A percentile compares a stretch with the other conserved stretches of the same genome.
Evolutionary conservation across 2,113 vertebrate genomes (phyloP).

Genomic region (Nesospiza acunhae): DNA sequence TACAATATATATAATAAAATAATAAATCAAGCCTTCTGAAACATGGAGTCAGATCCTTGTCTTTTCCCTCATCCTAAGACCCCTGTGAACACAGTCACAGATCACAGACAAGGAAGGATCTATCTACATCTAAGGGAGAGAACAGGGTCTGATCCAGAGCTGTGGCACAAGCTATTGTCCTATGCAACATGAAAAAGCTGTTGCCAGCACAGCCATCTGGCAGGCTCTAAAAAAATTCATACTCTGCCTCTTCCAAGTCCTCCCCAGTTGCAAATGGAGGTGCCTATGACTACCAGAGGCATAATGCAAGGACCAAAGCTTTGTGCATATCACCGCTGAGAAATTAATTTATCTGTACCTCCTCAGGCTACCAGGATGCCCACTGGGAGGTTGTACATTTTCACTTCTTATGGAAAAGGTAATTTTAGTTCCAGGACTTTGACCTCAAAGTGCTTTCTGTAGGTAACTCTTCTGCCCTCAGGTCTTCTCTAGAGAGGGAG

Average conservation of each 20-base stretch:
- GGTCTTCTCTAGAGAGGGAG: conserved; percentile 16
- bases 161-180: neutral
- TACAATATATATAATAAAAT: too few relatives aligned
- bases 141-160: neutral
- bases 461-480: conserved; percentile 35
- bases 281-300: neutral
- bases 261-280: neutral
- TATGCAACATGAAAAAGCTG: neutral
- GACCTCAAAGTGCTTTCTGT: conserved; percentile 40
- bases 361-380: conserved; percentile 3
- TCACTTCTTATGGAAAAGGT: conserved; percentile 31
- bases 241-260: neutral
- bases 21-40: too few relatives aligned
- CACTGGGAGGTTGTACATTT: neutral
- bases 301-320: neutral
- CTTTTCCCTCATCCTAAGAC: too few relatives aligned
- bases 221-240: neutral
- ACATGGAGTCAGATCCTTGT: too few relatives aligned
- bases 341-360: conserved; percentile 27
- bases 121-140: neutral
- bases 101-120: too few relatives aligned
- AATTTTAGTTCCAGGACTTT: neutral
- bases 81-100: too few relatives aligned
- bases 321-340: neutral
- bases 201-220: neutral